Conservation (phyloP, 2,888 invertebrate genomes). For the Euplexia lucipara region DNA sequence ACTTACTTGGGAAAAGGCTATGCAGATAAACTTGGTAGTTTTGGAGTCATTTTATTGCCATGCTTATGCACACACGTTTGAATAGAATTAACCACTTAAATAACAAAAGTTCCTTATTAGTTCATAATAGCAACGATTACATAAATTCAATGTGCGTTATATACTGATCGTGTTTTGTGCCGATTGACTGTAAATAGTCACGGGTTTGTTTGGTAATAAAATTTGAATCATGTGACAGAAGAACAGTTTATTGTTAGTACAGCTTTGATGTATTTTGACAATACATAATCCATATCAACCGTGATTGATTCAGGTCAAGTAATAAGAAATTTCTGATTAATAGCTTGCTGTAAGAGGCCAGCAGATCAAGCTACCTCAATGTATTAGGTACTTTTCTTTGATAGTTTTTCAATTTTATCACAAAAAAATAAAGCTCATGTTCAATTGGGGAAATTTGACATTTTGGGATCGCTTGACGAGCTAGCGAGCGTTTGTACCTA, state of each 20-base stretch:
- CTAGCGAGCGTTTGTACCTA: too few species aligned
- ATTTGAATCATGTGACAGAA: constrained; percentile 37
- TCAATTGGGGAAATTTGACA: too few species aligned
- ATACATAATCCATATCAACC: constrained; percentile 31
- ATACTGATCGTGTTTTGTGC: constrained; percentile 18
- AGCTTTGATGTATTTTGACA: constrained; percentile 31
- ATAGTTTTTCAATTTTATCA: too few species aligned
- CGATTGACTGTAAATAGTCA: constrained; percentile 23
- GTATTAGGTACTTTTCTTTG: too few species aligned
- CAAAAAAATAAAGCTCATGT: too few species aligned
- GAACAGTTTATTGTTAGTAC: constrained; percentile 32
- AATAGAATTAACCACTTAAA: background rate
- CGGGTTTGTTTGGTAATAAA: constrained; percentile 34
- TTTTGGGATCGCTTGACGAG: too few species aligned
- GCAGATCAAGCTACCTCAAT: too few species aligned
- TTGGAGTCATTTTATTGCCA: background rate
- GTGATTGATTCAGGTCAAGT: constrained; percentile 19
- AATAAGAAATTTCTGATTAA: constrained; percentile 13
- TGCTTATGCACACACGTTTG: background rate
- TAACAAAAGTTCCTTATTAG: background rate
- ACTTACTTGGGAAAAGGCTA: background rate
- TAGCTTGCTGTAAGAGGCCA: background rate
- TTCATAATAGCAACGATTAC: background rate
- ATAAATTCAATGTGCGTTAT: constrained; percentile 14
- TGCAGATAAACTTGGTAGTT: background rate